Base-by-base conservation (phyloP, 2,113 vertebrate genomes). In the Esox niger region DNA sequence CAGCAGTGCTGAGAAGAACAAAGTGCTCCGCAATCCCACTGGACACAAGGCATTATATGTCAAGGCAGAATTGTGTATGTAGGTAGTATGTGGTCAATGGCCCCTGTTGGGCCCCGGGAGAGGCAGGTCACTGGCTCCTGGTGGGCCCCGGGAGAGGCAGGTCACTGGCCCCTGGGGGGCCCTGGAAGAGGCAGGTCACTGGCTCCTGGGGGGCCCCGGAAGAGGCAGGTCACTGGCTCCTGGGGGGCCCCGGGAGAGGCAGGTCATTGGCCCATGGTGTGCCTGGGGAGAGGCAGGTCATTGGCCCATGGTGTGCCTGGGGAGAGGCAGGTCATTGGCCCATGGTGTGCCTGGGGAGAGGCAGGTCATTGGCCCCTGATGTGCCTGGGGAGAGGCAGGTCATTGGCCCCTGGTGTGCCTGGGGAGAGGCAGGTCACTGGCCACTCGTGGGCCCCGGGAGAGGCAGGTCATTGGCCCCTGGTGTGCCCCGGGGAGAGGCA, bases 391-490 rank as follows among this genome's bases (percentile, higher is more conserved):
- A 27, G 54, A 27, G 2, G 59, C 30, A 64, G 31, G 3, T 9
- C 21, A 4, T n/a, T 27, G 1, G 32, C 11, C 30, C 31, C 64
- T 59, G 73, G 62, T 30, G 62, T 17, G 15, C 4, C 43, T 27
- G 47, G 38, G 20, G 55, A 27, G 54, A 27, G 2, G 59, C 30
- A 64, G 31, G 3, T 9, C 21, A 4, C n/a, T 27, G 1, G 32
- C 11, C 30, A 20, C 64, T 59, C 71, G 62, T 30, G 62, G 6
- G 15, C 4, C 43, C 43, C 49, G 38, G 20, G 55, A 27, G 54
- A 27, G 2, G 59, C 30, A 64, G 31, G 3, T 9, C 21, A 4
- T n/a, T 27, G 1, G 32, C 11, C 30, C 31, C 64, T 59, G 73
- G 62, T 30, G 62, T 17, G 15, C 4, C 43, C 43, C 49, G 38